Evolutionary conservation across 2,888 invertebrate genomes (phyloP), one percentile per base, ranked within the genome.

Genomic region (Drosophila setosimentum): DNA sequence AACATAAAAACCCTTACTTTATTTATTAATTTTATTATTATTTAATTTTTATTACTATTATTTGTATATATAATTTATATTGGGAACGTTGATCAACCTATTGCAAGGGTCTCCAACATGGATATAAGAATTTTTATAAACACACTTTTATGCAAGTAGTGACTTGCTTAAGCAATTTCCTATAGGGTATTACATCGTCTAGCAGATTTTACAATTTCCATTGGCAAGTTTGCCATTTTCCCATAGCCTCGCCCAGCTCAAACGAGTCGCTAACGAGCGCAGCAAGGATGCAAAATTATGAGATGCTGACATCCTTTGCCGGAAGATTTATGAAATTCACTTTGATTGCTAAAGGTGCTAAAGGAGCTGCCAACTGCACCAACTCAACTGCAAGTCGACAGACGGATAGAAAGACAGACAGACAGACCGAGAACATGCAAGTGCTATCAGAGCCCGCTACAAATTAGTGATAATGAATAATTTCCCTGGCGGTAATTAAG

Each of bases 391-490:
- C 29, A 13, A 13, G 8, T 13, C 29, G 40, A 29, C 53, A 48
- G 32, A 24, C 30, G 35, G 42, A 21, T 45, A 59, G 21, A n/a
- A 35, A 11, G 54, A 13, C 32, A 10, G n/a, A 3, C 24, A 13
- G 32, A 33, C 30, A n/a, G 50, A 33, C 40, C 42, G 32, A 11
- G 49, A n/a, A 24, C 54, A 65, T 51, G 64, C 62, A 61, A 65
- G 77, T 76, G 66, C 76, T 59, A 57, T 65, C 42, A 61, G 55
- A 67, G 62, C 62, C 62, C 71, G 78, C 82, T 80, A 82, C 85
- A 86, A 88, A 90, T 89, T 87, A 87, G 80, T 79, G 80, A 83
- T 87, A 90, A 91, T 91, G 83, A 91, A 91, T 91, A 86, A 91
- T 91, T 91, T 91, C 82, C 82, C 80, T 50, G 66, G 74, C 77